Base-by-base conservation (phyloP, 2,888 invertebrate species). In the Eupithecia subfuscata region DNA sequence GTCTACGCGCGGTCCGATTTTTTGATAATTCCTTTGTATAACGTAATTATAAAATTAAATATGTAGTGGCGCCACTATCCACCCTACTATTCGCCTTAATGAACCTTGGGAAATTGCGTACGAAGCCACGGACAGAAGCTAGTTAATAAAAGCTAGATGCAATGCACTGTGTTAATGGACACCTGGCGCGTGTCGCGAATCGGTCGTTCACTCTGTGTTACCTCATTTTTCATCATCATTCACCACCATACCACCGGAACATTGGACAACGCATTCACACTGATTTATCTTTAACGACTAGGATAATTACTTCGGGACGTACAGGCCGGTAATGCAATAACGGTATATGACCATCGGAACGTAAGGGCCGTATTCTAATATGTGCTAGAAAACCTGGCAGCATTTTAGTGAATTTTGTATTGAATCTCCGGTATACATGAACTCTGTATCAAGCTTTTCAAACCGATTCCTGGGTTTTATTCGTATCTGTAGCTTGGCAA, bases 131-230 rank as follows among this genome's bases (percentile, higher is more conserved):
- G 14, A 52, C 12, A 12, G 56, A 56, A 25, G 25, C 25, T 12
- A 12, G 11, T 60, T 22, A 60, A 60, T 34, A 34, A 64, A 34
- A 34, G 34, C 18, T 22, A 34, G 30, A 64, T 34, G 63, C 25
- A 30, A 64, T 34, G 63, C 25, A 30, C 16, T 18, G 65, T 65
- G 37, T 79, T 78, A 85, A 70, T 60, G 75, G 79, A 89, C 91
- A 89, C 88, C 89, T 88, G 90, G 84, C 84, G 90, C 85, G 91
- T 90, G 89, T 85, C 87, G 86, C 90, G 85, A 91, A 91, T 92
- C 87, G 90, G 89, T 89, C 91, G 84, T 91, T 91, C 91, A 89
- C 90, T 87, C 82, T 30, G 30, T 30, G 30, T 30, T 30, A 75
- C 43, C 30, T 30, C 73, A 71, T 72, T 80, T 81, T 84, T 82